Percentiles rank a stretch among this genome's conserved stretches.
phyloP scores from a whole-genome alignment of 2,113 vertebrate genomes.

The Cyprinodon brontotheroides region DNA sequence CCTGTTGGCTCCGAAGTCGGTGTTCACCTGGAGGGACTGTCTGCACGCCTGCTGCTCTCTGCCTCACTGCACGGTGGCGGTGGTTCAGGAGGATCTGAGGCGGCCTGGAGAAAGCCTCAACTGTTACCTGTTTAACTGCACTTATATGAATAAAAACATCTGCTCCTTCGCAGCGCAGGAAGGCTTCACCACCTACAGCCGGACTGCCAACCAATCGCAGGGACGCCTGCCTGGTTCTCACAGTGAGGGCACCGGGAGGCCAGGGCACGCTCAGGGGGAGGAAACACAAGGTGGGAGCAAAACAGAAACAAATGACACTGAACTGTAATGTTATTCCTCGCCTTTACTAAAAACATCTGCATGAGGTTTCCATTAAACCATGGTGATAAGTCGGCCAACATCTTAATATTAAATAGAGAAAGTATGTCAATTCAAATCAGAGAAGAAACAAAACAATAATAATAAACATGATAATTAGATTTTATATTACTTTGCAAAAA shows the following conservation, averaged over 20 bases:
- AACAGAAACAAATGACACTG: not conserved
- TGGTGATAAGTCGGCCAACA: no score
- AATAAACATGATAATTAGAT: no score
- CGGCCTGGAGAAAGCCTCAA: constrained; percentile 68
- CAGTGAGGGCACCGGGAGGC: constrained; percentile 25
- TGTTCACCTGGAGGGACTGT: constrained; percentile 85
- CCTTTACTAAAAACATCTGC: not conserved
- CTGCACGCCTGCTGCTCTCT: constrained; percentile 89
- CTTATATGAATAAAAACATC: constrained; percentile 79
- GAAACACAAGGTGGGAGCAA: constrained; percentile 51
- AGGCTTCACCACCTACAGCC: constrained; percentile 87
- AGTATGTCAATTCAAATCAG: no score
- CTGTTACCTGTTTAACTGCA: constrained; percentile 94
- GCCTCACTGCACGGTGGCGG: constrained; percentile 87
- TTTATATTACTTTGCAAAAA: no score
- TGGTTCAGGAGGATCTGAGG: constrained; percentile 81
- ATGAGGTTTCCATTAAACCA: no score
- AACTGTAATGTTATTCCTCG: not conserved
- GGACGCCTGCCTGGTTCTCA: constrained; percentile 16
- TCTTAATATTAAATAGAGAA: no score
- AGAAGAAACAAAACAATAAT: no score
- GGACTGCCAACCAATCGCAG: constrained; percentile 59
- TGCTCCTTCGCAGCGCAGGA: constrained; percentile 88
- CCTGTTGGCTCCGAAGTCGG: constrained; percentile 82
- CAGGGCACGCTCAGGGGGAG: constrained; percentile 24